phyloP scores from a whole-genome alignment of 2,797 vertebrate genomes.

The Rhabdophis nuchalis region DNA sequence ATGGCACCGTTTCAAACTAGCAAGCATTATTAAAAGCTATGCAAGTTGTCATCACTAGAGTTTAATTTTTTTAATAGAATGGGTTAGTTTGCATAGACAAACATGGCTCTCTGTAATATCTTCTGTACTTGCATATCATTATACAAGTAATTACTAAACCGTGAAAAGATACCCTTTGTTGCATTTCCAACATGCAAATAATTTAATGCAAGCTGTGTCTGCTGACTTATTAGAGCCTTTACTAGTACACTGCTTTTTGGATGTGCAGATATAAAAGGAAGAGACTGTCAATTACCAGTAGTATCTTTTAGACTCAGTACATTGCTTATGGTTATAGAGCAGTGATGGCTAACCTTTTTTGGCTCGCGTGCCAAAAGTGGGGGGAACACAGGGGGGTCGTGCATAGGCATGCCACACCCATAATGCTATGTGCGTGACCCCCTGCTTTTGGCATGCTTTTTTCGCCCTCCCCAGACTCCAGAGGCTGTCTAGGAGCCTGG shows the following conservation, averaged over 20 bases:
- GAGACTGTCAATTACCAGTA: neutral
- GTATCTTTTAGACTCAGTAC: neutral
- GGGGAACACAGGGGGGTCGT: no score
- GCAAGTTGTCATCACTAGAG: neutral
- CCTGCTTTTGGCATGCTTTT: no score
- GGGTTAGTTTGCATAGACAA: no score
- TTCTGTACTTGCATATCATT: neutral
- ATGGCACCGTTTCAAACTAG: no score
- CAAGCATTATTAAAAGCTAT: neutral
- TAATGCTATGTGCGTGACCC: no score
- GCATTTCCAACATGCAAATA: neutral
- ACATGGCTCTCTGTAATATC: neutral
- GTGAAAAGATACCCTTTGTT: constrained; percentile 3
- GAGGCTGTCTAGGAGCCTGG: no score
- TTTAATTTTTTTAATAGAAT: no score
- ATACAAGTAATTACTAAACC: neutral
- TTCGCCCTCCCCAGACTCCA: no score
- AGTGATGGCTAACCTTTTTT: no score
- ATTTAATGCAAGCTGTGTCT: neutral
- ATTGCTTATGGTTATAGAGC: neutral
- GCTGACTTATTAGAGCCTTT: constrained; percentile 1
- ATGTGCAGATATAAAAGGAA: constrained; percentile 31
- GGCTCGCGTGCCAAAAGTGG: no score
- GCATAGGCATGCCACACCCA: no score
- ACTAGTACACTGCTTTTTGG: neutral